Conservation (phyloP, 2,797 vertebrate species). For the Arctocebus calabarensis region DNA sequence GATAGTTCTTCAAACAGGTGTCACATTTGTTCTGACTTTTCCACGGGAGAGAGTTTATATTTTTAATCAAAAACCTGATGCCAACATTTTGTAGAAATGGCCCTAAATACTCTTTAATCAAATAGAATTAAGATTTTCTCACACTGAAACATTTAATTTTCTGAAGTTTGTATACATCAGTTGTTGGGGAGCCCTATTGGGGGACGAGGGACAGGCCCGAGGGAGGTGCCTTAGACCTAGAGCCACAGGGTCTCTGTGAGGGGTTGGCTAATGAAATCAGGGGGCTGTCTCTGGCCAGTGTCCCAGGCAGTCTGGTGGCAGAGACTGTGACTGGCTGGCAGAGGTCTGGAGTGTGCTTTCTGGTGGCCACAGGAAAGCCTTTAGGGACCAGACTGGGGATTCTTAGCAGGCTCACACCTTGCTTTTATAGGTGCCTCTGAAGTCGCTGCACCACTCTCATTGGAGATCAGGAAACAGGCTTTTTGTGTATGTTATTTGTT, state of each 20-base stretch:
- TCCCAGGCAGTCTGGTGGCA: background rate
- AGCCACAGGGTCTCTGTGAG: background rate
- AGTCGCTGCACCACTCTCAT: background rate
- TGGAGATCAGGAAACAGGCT: background rate
- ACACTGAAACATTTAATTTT: background rate
- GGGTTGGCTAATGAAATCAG: rapidly evolving
- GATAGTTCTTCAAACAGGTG: background rate
- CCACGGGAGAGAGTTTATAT: background rate
- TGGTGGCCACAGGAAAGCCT: background rate
- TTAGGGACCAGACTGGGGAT: background rate
- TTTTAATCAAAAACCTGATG: background rate
- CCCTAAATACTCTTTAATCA: background rate
- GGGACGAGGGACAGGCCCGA: background rate
- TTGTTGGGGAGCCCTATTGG: background rate
- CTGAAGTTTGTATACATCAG: background rate
- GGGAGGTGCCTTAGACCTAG: background rate
- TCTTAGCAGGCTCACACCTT: background rate
- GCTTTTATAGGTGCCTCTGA: background rate
- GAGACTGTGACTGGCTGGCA: background rate
- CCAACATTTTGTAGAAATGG: background rate
- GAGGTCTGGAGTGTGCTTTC: background rate
- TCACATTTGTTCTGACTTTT: background rate
- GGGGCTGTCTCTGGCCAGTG: background rate
- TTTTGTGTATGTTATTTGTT: background rate
- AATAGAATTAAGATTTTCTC: background rate